phyloP scores from a whole-genome alignment of 2,797 vertebrate species.

The Crax fasciolata region DNA sequence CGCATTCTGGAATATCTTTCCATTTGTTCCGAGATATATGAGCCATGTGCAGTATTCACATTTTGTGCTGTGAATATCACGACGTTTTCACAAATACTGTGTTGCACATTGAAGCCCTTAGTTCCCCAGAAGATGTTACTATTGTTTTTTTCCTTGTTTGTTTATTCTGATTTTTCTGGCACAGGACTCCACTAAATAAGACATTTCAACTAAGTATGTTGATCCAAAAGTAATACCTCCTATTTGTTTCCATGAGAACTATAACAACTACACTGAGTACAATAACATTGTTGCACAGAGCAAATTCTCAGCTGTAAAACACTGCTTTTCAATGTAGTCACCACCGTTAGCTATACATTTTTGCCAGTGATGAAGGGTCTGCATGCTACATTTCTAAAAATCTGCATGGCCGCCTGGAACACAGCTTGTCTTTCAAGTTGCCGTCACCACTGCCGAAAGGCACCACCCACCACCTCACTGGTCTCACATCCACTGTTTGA shows the following conservation, averaged over 20 bases:
- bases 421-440: too few relatives aligned
- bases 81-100: not conserved
- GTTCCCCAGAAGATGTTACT: not conserved
- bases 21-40: not conserved
- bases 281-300: not conserved
- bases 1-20: not conserved
- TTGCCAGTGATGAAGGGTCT: not conserved
- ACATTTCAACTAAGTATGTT: not conserved
- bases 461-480: not conserved
- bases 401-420: not conserved
- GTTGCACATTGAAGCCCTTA: not conserved
- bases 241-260: not conserved
- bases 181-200: not conserved
- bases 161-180: not conserved
- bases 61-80: not conserved
- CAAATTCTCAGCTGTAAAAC: not conserved
- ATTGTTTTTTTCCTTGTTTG: not conserved
- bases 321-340: not conserved
- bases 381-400: not conserved
- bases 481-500: not conserved
- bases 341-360: not conserved
- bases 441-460: not conserved
- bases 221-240: not conserved
- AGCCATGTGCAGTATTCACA: not conserved
- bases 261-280: not conserved